These are phyloP conservation scores for Bufo gargarizans DNA, from an alignment of 2,113 vertebrate genomes.

Conservation along the genomic window DNA sequence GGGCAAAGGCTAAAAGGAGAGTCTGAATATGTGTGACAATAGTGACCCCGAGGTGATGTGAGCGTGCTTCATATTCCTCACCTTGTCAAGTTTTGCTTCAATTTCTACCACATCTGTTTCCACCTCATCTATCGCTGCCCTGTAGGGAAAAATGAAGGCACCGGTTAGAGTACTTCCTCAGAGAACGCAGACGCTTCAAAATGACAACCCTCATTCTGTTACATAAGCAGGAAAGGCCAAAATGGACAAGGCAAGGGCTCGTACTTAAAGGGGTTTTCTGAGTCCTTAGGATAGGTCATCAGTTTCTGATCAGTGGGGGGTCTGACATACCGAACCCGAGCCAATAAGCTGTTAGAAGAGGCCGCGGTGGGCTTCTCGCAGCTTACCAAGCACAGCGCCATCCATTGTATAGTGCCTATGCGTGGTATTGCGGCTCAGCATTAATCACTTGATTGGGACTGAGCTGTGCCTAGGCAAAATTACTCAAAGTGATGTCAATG, in stretches of 20 bases:
- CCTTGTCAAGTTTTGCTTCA: constrained; percentile 96
- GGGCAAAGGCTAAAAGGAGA: background rate
- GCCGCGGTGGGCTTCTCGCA: too few species aligned
- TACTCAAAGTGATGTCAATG: too few species aligned
- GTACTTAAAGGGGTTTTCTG: too few species aligned
- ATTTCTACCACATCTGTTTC: constrained; percentile 97
- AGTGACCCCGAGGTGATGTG: constrained; percentile 15
- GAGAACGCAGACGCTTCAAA: background rate
- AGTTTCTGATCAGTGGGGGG: too few species aligned
- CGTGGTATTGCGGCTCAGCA: too few species aligned
- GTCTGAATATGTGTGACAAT: background rate
- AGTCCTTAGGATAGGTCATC: too few species aligned
- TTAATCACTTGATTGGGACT: too few species aligned
- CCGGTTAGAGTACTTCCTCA: constrained; percentile 1
- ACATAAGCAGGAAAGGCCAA: background rate
- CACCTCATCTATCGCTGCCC: constrained; percentile 95
- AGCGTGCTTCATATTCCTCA: constrained; percentile 62
- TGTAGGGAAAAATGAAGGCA: constrained; percentile 66
- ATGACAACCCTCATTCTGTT: background rate
- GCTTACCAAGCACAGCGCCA: too few species aligned
- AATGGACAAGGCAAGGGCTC: background rate
- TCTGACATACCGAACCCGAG: too few species aligned
- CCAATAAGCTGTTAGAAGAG: too few species aligned
- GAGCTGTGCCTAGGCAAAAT: too few species aligned
- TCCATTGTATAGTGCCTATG: too few species aligned